Base-by-base conservation (phyloP, 1,140 invertebrate species). In the Papilio helenus region DNA sequence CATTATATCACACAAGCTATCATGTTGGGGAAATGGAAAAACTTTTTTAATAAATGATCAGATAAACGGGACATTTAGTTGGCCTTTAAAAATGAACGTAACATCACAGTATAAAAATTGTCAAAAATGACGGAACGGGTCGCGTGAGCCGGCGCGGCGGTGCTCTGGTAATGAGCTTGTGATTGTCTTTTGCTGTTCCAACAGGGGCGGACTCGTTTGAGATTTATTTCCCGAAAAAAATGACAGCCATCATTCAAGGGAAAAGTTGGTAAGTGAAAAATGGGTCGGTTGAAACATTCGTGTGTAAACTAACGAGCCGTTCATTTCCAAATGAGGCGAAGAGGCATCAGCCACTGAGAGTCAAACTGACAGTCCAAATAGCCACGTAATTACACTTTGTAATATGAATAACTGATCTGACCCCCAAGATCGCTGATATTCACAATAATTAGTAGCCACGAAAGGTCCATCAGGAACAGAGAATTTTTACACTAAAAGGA, bases 151-250 rank as follows among this genome's bases (percentile, higher is more conserved):
- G 51, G 72, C 81, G 61, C 55, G 61, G 77, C 81, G 61, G 79
- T 81, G 82, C 80, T 85, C 79, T 80, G 79, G 79, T 88, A 89
- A 89, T 88, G 85, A 86, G 83, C 80, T 80, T 84, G 82, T 84
- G 87, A 87, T 88, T 88, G 86, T 85, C 83, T 82, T 85, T 82
- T 78, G 76, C 80, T 81, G 49, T 74, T 85, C 51, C 79, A 51
- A 76, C 61, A 49, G 78, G 78, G 79, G 76, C 79, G 80, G 81
- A 73, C 65, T 79, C 74, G 77, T 84, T 82, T 76, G 76, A 77
- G 79, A 80, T 81, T 74, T 78, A 78, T 83, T 83, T 77, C 26
- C 68, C 68, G 51, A 82, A 86, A 87, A 89, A 87, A 83, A 87
- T 83, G 80, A 79, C 76, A 79, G 78, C 74, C 72, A 89, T 88